Conservation (phyloP, 2,888 invertebrate species). For the Rhingia rostrata region DNA sequence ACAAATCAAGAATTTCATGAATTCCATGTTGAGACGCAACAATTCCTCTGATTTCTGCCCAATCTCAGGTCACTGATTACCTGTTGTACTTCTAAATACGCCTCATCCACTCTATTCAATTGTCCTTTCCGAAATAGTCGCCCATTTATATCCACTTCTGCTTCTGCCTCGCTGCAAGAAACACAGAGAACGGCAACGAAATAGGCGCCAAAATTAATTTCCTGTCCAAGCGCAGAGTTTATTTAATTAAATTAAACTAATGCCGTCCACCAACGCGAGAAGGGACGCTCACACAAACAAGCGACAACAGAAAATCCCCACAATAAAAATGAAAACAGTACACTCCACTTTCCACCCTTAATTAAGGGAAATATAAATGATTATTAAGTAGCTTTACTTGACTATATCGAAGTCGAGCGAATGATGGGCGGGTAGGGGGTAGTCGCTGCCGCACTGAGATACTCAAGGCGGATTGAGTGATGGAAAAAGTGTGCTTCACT, state of each 20-base stretch:
- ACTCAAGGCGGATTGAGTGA: constrained; percentile 69
- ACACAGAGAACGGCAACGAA: constrained; percentile 9
- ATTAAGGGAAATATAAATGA: constrained; percentile 74
- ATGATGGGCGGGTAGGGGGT: neutral
- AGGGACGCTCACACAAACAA: neutral
- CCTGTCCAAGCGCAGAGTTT: constrained; percentile 75
- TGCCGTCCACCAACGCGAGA: constrained; percentile 21
- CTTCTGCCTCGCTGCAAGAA: constrained; percentile 39
- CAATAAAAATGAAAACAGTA: constrained; percentile 23
- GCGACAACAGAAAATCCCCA: constrained; percentile 9
- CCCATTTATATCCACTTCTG: constrained; percentile 45
- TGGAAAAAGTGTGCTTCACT: constrained; percentile 69
- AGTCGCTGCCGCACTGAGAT: constrained; percentile 2
- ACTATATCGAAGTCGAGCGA: constrained; percentile 59
- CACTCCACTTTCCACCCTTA: constrained; percentile 56
- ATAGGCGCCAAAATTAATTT: constrained; percentile 74
- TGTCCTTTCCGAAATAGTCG: constrained; percentile 39
- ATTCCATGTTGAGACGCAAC: constrained; percentile 36
- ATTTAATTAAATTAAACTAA: constrained; percentile 75
- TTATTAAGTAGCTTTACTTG: constrained; percentile 73
- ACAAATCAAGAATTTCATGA: neutral
- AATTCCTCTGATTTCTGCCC: constrained; percentile 56
- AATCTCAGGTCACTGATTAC: constrained; percentile 30
- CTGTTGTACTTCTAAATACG: constrained; percentile 54
- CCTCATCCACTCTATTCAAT: neutral